Conservation (phyloP, 2,888 invertebrate species). For the Callimorpha dominula region DNA sequence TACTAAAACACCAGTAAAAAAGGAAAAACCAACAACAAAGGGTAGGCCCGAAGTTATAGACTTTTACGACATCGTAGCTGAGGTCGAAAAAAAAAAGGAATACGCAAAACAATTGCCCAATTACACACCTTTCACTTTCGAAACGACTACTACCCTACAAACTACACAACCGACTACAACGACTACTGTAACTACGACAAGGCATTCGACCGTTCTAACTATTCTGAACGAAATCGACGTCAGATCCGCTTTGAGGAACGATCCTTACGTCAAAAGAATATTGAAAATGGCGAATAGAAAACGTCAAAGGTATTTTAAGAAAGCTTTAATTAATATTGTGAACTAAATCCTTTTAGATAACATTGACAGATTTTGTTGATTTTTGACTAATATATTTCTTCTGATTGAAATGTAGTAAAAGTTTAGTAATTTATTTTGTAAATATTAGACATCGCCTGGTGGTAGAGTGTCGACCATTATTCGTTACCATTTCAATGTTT, state of each 20-base stretch:
- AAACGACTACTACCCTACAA: conserved; percentile 1
- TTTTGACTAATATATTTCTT: too few relatives aligned
- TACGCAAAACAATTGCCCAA: neutral
- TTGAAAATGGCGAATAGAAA: conserved; percentile 63
- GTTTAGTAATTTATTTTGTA: too few relatives aligned
- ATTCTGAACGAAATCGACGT: conserved; percentile 67
- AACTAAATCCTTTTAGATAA: neutral
- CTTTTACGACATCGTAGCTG: conserved; percentile 1
- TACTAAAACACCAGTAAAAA: neutral
- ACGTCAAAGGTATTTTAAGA: conserved; percentile 53
- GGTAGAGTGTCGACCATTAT: too few relatives aligned
- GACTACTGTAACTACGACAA: conserved; percentile 23
- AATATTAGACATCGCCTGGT: too few relatives aligned
- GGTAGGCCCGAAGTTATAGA: neutral
- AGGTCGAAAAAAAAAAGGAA: neutral
- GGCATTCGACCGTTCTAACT: conserved; percentile 50
- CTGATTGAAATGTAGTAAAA: too few relatives aligned
- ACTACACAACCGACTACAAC: neutral
- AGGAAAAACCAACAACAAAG: neutral
- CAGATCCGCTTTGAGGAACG: conserved; percentile 56
- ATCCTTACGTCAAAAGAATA: conserved; percentile 68
- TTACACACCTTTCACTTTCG: conserved; percentile 25
- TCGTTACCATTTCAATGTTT: too few relatives aligned
- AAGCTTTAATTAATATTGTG: neutral
- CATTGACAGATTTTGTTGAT: too few relatives aligned